Evolutionary conservation across 2,113 vertebrate genomes (phyloP).

Genomic region (Nipponia nippon): DNA sequence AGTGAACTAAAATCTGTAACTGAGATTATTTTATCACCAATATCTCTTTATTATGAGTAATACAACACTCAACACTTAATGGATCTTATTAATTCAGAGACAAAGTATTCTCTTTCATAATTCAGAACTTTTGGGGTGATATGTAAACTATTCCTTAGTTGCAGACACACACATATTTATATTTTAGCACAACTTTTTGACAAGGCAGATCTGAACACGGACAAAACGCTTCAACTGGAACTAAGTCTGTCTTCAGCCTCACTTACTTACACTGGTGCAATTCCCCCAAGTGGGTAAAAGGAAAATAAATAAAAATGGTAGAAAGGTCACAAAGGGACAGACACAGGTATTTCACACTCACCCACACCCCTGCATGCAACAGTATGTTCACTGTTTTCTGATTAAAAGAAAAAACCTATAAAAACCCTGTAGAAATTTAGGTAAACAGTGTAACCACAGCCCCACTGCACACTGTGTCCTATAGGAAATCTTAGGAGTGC

Average conservation of each 20-base stretch:
- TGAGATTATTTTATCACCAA: background rate
- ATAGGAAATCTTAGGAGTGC: background rate
- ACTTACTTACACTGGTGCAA: background rate
- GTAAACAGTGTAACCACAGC: background rate
- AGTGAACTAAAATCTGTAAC: background rate
- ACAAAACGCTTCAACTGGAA: background rate
- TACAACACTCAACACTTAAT: background rate
- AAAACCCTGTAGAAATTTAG: background rate
- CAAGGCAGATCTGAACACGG: background rate
- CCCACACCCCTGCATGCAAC: background rate
- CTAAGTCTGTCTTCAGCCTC: background rate
- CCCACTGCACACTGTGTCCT: background rate
- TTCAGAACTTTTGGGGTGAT: background rate
- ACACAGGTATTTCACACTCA: background rate
- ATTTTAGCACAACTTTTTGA: background rate
- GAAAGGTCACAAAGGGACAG: background rate
- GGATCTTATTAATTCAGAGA: background rate
- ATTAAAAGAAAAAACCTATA: background rate
- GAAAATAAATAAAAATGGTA: background rate
- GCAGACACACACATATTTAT: rapidly evolving
- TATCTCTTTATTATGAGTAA: background rate
- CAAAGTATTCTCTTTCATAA: background rate
- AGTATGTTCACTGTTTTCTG: background rate
- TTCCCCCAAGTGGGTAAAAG: background rate
- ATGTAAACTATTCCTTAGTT: background rate